Conservation (phyloP, 2,113 vertebrate species). For the Mugil cephalus region DNA sequence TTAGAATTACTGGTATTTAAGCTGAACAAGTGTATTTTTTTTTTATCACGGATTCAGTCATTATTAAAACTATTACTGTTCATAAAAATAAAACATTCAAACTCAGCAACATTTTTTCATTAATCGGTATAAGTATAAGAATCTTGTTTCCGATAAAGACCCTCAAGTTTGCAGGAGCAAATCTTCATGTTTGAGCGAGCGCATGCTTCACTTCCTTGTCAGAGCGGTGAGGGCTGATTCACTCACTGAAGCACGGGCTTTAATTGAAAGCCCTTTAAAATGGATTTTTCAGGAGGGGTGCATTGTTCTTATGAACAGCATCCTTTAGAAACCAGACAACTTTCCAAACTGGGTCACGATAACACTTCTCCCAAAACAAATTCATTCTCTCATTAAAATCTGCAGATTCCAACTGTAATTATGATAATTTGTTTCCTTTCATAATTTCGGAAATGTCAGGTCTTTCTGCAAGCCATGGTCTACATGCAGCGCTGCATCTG, state of each 20-base stretch:
- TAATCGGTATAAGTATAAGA: too few species aligned
- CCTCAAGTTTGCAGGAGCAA: neutral
- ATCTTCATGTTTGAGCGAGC: neutral
- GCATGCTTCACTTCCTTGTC: neutral
- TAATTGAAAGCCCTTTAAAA: constrained; percentile 20
- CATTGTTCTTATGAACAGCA: constrained; percentile 36
- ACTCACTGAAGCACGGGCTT: neutral
- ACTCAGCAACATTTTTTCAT: too few species aligned
- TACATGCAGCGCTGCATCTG: neutral
- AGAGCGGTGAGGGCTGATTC: neutral
- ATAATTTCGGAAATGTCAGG: neutral
- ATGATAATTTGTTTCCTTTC: constrained; percentile 15
- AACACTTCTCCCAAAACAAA: constrained; percentile 23
- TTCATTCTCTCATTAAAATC: constrained; percentile 42
- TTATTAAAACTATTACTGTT: too few species aligned
- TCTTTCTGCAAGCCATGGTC: neutral
- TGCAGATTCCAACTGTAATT: constrained; percentile 33
- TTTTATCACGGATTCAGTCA: too few species aligned
- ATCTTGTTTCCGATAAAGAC: neutral
- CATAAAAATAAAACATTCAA: too few species aligned
- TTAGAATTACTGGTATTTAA: too few species aligned
- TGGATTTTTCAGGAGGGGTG: constrained; percentile 5
- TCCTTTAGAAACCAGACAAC: constrained; percentile 22
- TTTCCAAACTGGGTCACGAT: constrained; percentile 53
- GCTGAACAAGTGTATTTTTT: too few species aligned